phyloP scores from a whole-genome alignment of 2,888 invertebrate species.

The Napeogenes sylphis region DNA sequence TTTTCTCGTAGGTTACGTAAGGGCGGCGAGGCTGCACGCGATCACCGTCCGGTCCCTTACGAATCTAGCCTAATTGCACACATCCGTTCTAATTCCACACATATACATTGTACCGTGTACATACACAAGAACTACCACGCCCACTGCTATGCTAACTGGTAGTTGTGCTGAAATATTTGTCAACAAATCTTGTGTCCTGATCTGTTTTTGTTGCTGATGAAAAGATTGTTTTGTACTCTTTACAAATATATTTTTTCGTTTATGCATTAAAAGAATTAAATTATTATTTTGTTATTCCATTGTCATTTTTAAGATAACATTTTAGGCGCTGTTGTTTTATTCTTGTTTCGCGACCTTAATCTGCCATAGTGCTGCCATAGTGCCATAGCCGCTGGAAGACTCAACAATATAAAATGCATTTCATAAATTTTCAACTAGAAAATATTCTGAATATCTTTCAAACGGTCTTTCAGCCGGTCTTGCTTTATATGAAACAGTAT shows the following conservation, averaged over 20 bases:
- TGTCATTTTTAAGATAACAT: background rate
- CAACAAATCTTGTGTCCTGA: conserved; percentile 11
- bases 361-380: too few relatives aligned
- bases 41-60: conserved; percentile 14
- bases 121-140: background rate
- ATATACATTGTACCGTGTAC: background rate
- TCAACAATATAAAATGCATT: background rate
- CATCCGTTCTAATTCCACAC: conserved; percentile 21
- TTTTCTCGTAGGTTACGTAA: background rate
- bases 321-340: background rate
- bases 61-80: conserved; percentile 23
- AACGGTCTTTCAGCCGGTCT: too few relatives aligned
- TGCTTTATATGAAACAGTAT: too few relatives aligned
- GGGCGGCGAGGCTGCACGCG: conserved; percentile 4
- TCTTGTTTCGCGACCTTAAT: background rate
- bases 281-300: background rate
- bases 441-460: too few relatives aligned
- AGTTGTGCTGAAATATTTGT: conserved; percentile 17
- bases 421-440: too few relatives aligned
- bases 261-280: background rate
- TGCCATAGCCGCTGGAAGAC: background rate
- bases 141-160: conserved; percentile 14
- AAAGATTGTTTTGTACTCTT: background rate
- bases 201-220: too few relatives aligned
- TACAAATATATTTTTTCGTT: background rate